Conservation (phyloP, 2,888 invertebrate genomes). For the Argynnis bischoffii region DNA sequence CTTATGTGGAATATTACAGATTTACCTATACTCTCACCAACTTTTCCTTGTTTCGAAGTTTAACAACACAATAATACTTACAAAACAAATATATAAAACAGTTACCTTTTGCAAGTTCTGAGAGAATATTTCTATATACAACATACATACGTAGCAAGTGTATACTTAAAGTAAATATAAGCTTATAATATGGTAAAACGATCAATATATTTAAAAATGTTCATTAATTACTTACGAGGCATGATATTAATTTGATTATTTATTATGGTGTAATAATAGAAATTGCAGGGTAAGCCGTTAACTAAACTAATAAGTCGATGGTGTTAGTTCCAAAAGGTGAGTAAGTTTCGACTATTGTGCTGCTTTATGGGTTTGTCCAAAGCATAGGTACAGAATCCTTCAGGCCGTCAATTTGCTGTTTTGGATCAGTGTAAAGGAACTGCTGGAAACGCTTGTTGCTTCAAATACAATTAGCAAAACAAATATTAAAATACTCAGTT, state of each 20-base stretch:
- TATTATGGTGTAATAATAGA: slow-evolving; percentile 8
- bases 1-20: slow-evolving; percentile 16
- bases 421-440: slow-evolving; percentile 44
- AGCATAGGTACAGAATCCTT: slow-evolving; percentile 47
- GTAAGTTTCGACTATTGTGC: slow-evolving; percentile 28
- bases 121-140: background rate
- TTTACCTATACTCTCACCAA: slow-evolving; percentile 19
- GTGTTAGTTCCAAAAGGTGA: slow-evolving; percentile 23
- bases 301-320: slow-evolving; percentile 29
- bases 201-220: slow-evolving; percentile 13
- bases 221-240: slow-evolving; percentile 19
- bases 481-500: background rate
- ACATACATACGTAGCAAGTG: background rate
- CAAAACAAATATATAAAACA: slow-evolving; percentile 1
- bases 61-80: background rate
- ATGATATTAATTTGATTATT: slow-evolving; percentile 17
- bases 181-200: background rate
- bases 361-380: slow-evolving; percentile 39
- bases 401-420: slow-evolving; percentile 50
- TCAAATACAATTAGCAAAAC: background rate
- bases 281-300: slow-evolving; percentile 17
- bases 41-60: slow-evolving; percentile 19
- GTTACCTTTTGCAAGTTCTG: background rate
- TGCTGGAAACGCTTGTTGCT: slow-evolving; percentile 30
- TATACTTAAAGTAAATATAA: slow-evolving; percentile 14